phyloP scores from a whole-genome alignment of 2,113 vertebrate genomes.

The Columbina picui region DNA sequence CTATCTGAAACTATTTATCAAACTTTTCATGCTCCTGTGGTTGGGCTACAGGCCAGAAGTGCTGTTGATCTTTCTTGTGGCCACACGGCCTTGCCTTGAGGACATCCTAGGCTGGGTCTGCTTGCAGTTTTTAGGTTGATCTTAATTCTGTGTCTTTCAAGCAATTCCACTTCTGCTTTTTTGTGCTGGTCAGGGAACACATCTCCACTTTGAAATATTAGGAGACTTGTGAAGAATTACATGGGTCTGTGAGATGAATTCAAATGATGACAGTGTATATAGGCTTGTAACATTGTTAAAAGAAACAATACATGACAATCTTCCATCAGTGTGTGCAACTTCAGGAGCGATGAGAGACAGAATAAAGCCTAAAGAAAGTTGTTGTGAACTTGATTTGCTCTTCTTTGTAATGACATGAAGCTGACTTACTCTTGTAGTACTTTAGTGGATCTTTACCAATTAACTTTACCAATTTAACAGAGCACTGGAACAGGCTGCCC shows the following conservation, averaged over 20 bases:
- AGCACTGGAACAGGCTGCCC: too few species aligned
- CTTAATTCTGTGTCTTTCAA: neutral
- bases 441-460: neutral
- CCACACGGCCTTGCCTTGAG: neutral
- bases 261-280: neutral
- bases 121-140: neutral
- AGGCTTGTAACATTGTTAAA: neutral
- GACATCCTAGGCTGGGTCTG: neutral
- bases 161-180: neutral
- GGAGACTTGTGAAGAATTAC: neutral
- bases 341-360: neutral
- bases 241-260: neutral
- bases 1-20: fast-evolving
- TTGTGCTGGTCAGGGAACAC: neutral
- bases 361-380: neutral
- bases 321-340: neutral
- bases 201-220: neutral
- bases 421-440: neutral
- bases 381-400: neutral
- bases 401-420: neutral
- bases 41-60: neutral
- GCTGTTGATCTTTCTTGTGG: fast-evolving
- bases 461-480: too few species aligned
- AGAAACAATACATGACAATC: too few species aligned
- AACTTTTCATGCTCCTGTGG: neutral